Conservation (phyloP, 2,113 vertebrate genomes). For the Pantherophis guttatus region DNA sequence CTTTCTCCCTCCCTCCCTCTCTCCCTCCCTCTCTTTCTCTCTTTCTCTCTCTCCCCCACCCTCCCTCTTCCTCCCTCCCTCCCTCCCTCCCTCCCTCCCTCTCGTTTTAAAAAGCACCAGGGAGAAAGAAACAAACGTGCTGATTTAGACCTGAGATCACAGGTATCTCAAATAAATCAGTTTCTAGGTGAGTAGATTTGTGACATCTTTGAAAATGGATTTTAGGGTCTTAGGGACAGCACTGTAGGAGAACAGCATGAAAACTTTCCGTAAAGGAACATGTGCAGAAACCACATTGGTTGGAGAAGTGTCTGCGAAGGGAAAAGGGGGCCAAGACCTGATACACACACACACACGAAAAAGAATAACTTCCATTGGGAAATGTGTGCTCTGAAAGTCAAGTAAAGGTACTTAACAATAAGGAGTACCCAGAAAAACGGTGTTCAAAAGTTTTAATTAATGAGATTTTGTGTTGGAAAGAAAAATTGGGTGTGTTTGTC, state of each 20-base stretch:
- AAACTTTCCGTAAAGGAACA: background rate
- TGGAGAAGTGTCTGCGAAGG: background rate
- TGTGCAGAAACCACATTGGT: background rate
- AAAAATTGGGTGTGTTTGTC: too few species aligned
- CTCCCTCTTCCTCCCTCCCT: too few species aligned
- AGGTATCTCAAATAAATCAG: background rate
- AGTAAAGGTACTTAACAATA: background rate
- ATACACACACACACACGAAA: too few species aligned
- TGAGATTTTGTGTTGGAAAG: background rate
- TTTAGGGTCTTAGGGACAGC: background rate
- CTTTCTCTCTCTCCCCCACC: too few species aligned
- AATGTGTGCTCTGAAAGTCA: background rate
- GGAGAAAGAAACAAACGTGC: background rate
- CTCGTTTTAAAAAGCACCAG: background rate
- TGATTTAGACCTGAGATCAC: background rate
- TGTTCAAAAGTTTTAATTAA: background rate
- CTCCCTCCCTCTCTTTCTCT: too few species aligned
- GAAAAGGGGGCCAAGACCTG: background rate
- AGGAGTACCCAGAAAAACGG: background rate
- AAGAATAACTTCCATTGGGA: background rate
- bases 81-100: too few species aligned
- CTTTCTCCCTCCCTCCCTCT: too few species aligned
- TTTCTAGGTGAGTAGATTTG: background rate
- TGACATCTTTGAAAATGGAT: background rate
- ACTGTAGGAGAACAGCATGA: fast-evolving